These are phyloP conservation scores for Habropoda laboriosa DNA, from an alignment of 1,140 invertebrate genomes.

Conservation along the genomic window DNA sequence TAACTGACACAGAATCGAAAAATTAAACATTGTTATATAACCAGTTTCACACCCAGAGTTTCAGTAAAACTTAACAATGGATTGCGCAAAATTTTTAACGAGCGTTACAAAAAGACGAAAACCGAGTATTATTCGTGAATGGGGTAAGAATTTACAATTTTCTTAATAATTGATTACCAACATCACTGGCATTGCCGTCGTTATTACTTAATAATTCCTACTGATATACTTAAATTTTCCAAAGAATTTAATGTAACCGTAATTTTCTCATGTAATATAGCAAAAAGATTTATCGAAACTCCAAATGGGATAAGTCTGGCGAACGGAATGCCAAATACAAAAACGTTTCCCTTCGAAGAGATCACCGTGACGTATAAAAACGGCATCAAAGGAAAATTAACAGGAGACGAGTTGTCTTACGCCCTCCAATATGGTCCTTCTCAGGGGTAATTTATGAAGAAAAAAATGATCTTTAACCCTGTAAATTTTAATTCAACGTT, in stretches of 20 bases:
- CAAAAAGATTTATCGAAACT: slow-evolving; percentile 79
- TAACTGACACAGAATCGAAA: neutral
- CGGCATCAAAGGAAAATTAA: slow-evolving; percentile 81
- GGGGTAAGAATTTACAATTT: slow-evolving; percentile 60
- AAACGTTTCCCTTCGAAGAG: slow-evolving; percentile 87
- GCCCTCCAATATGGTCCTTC: slow-evolving; percentile 88
- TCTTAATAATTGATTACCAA: slow-evolving; percentile 2
- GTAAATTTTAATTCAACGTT: neutral
- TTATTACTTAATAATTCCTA: neutral
- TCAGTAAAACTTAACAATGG: too few relatives aligned
- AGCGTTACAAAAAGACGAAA: slow-evolving; percentile 62
- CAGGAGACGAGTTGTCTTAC: slow-evolving; percentile 81
- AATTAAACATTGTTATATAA: too few relatives aligned
- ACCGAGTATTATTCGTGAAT: slow-evolving; percentile 68
- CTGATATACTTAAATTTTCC: neutral
- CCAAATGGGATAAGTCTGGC: slow-evolving; percentile 87
- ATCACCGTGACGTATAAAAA: slow-evolving; percentile 84
- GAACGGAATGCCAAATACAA: slow-evolving; percentile 88
- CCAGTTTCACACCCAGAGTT: too few relatives aligned
- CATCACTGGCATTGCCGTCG: neutral
- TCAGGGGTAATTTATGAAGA: slow-evolving; percentile 82
- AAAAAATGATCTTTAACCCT: neutral
- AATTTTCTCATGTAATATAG: neutral
- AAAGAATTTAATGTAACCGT: neutral
- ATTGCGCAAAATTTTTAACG: slow-evolving; percentile 71